These are phyloP conservation scores for Sicus ferrugineus DNA, from an alignment of 2,888 invertebrate genomes.

Conservation along the genomic window DNA sequence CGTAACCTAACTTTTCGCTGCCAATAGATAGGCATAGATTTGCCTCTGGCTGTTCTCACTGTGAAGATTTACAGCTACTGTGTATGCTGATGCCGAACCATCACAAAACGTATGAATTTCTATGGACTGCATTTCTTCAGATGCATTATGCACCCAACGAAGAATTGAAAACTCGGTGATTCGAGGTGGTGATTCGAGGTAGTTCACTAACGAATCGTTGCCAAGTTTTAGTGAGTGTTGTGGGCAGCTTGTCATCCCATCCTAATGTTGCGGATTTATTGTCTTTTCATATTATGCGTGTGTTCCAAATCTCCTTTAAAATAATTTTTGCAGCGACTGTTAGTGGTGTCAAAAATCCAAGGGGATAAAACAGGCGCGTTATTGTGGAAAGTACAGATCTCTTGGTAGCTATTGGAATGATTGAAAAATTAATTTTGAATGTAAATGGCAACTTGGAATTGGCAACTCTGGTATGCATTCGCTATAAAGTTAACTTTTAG, in stretches of 20 bases:
- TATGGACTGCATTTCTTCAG: background rate
- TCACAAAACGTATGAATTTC: background rate
- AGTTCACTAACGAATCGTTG: background rate
- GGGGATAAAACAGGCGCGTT: conserved; percentile 33
- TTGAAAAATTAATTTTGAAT: conserved; percentile 26
- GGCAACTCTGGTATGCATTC: too few relatives aligned
- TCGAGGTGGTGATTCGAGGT: too few relatives aligned
- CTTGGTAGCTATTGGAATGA: conserved; percentile 15
- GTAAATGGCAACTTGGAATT: background rate
- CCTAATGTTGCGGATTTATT: background rate
- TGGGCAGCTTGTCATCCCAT: background rate
- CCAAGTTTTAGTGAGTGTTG: background rate
- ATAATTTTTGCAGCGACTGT: conserved; percentile 34
- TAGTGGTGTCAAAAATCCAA: conserved; percentile 35
- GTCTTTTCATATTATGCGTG: background rate
- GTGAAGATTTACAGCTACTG: background rate
- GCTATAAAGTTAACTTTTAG: too few relatives aligned
- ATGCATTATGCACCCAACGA: background rate
- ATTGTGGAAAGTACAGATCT: conserved; percentile 27
- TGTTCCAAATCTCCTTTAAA: conserved; percentile 27
- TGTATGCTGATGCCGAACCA: background rate
- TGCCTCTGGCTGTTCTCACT: too few relatives aligned
- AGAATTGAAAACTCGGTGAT: background rate
- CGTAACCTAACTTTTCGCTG: too few relatives aligned
- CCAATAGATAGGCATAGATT: too few relatives aligned